Base-by-base conservation (phyloP, 37 sponge, comb jelly and placozoan species). In the Ianthella basta region DNA sequence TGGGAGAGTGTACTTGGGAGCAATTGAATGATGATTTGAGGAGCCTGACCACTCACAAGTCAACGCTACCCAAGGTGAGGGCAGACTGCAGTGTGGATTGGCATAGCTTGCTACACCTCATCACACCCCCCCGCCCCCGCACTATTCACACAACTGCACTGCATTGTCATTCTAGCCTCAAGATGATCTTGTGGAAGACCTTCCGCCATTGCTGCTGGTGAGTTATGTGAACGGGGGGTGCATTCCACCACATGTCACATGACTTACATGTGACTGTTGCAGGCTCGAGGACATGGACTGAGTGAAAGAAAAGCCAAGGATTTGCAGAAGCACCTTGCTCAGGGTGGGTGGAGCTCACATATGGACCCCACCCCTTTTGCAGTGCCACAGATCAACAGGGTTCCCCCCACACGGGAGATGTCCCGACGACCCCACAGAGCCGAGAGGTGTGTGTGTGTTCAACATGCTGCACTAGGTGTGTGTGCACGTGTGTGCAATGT, bases 171-270 rank as follows among this genome's bases (percentile, higher is more conserved):
- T 27, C 29, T 10, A 27, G 29, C 34, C 6, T 69, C 34, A 69
- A 59, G 84, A 83, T 15, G 72, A 70, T 34, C 78, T 56, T 3
- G 56, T 33, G 14, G 88, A 91, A 13, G 85, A 87, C 44, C 78
- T 87, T 27, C n/a, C 88, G 50, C 91, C 91, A 27, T 70, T 91
- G 65, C 77, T 91, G 29, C 91, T 85, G 59, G 91, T 91, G 30
- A 72, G 88, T 59, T 54, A 19, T 24, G 64, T 35, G 55, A 3
- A 1, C 63, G 27, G 38, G 44, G 24, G 50, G 79, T 44, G 50
- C 6, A 8, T 10, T 44, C 6, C 6, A 8, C 50, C 50, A 3
- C 8, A 8, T 44, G 50, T 44, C 50, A 44, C 50, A 44, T 44
- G 50, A 44, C 50, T 44, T 44, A 8, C 50, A 44, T 44, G 50